Conservation (phyloP, 1,140 invertebrate genomes). For the Zaprionus taronus region DNA sequence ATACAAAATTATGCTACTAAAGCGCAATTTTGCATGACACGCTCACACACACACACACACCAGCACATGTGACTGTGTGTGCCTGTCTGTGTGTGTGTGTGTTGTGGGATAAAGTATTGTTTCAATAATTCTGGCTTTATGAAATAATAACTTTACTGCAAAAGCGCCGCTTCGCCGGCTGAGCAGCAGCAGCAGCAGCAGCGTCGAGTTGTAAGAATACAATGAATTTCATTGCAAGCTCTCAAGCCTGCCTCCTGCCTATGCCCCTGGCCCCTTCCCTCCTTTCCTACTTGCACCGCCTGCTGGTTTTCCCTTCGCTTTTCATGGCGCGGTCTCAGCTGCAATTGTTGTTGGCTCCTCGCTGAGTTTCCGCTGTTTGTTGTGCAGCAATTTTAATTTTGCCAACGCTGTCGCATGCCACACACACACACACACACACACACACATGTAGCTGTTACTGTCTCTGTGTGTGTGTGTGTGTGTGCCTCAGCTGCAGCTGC, state of each 20-base stretch:
- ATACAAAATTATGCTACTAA: slow-evolving; percentile 78
- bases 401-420: slow-evolving; percentile 73
- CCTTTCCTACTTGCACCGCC: slow-evolving; percentile 1
- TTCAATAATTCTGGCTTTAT: slow-evolving; percentile 84
- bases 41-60: slow-evolving; percentile 27
- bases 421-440: slow-evolving; percentile 47
- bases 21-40: slow-evolving; percentile 77
- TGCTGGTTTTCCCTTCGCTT: slow-evolving; percentile 2
- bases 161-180: slow-evolving; percentile 55
- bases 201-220: slow-evolving; percentile 75
- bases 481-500: slow-evolving; percentile 70
- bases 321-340: slow-evolving; percentile 26
- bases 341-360: slow-evolving; percentile 58
- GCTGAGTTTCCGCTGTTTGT: slow-evolving; percentile 81
- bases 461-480: slow-evolving; percentile 34
- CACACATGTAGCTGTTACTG: slow-evolving; percentile 11
- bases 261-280: neutral
- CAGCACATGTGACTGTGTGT: slow-evolving; percentile 16
- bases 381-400: slow-evolving; percentile 83
- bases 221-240: slow-evolving; percentile 70
- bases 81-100: slow-evolving; percentile 20
- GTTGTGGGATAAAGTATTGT: slow-evolving; percentile 78
- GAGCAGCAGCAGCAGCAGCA: slow-evolving; percentile 42
- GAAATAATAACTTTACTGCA: slow-evolving; percentile 83
- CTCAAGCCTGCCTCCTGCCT: neutral